A percentile compares a stretch with the other conserved stretches of the same genome.
phyloP scores from a whole-genome alignment of 2,797 vertebrate species.

The Spatula clypeata region DNA sequence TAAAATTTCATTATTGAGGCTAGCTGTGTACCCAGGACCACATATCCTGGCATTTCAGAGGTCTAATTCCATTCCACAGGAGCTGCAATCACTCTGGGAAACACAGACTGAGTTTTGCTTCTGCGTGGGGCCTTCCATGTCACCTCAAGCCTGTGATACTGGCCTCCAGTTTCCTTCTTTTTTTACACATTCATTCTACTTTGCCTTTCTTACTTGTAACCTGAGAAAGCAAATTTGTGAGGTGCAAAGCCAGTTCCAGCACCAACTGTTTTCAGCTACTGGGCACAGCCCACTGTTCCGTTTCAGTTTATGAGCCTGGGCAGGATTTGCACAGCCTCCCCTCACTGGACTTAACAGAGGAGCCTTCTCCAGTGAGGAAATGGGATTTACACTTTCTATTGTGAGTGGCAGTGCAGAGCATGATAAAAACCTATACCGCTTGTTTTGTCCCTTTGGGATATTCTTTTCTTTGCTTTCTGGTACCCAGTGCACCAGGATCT shows the following conservation, averaged over 20 bases:
- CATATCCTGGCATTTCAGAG: not conserved
- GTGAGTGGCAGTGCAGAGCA: not conserved
- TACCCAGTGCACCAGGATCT: constrained; percentile 44
- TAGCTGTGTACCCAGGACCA: not conserved
- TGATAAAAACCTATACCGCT: not conserved
- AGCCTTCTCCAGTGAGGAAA: not conserved
- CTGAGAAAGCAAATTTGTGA: not conserved
- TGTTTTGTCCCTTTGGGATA: constrained; percentile 35
- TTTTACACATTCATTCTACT: not conserved
- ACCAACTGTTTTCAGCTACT: not conserved
- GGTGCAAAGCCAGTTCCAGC: not conserved
- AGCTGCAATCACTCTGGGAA: not conserved
- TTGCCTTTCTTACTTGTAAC: not conserved
- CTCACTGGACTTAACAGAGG: not conserved
- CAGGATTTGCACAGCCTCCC: not conserved
- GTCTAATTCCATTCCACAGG: not conserved
- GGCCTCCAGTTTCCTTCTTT: not conserved
- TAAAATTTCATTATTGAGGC: not conserved
- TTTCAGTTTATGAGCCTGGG: not conserved
- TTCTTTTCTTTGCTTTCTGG: constrained; percentile 24
- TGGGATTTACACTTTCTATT: not conserved
- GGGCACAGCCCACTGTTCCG: not conserved
- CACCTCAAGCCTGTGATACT: not conserved
- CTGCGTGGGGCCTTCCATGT: not conserved
- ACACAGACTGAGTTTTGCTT: not conserved